A percentile compares a stretch with the other conserved stretches of the same genome.
These are phyloP conservation scores for Epiblema foenella DNA, from an alignment of 2,888 invertebrate genomes.

Conservation along the genomic window DNA sequence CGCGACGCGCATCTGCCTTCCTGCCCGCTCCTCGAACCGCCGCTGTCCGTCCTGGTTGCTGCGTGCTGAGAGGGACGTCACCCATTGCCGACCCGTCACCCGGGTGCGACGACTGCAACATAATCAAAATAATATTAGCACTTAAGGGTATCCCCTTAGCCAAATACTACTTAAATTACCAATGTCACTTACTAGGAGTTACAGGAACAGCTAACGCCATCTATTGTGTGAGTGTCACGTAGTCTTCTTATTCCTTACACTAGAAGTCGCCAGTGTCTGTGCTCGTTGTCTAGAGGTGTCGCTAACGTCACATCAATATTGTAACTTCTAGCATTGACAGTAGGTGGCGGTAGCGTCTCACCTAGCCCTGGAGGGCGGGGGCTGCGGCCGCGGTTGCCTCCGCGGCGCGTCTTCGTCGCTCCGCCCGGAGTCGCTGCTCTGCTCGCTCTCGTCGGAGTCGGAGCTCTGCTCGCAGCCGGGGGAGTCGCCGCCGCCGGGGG, in stretches of 20 bases:
- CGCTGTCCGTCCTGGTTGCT: slow-evolving; percentile 95
- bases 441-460: slow-evolving; percentile 68
- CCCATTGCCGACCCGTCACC: slow-evolving; percentile 88
- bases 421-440: slow-evolving; percentile 68
- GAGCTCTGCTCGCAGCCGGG: slow-evolving; percentile 63
- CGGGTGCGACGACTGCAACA: slow-evolving; percentile 58
- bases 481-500: slow-evolving; percentile 60
- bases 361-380: slow-evolving; percentile 48
- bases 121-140: no score
- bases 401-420: slow-evolving; percentile 70
- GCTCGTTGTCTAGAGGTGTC: no score
- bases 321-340: no score
- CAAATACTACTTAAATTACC: no score
- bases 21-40: slow-evolving; percentile 91
- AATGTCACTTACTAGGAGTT: no score
- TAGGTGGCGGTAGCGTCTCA: slow-evolving; percentile 12
- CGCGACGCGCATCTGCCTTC: slow-evolving; percentile 87
- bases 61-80: slow-evolving; percentile 89
- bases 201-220: no score
- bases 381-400: slow-evolving; percentile 48
- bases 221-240: no score
- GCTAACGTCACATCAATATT: slow-evolving; percentile 41
- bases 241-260: no score
- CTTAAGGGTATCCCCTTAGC: no score
- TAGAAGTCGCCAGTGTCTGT: no score